These are phyloP conservation scores for Drosophila cognata DNA, from an alignment of 2,888 invertebrate genomes.

Conservation along the genomic window DNA sequence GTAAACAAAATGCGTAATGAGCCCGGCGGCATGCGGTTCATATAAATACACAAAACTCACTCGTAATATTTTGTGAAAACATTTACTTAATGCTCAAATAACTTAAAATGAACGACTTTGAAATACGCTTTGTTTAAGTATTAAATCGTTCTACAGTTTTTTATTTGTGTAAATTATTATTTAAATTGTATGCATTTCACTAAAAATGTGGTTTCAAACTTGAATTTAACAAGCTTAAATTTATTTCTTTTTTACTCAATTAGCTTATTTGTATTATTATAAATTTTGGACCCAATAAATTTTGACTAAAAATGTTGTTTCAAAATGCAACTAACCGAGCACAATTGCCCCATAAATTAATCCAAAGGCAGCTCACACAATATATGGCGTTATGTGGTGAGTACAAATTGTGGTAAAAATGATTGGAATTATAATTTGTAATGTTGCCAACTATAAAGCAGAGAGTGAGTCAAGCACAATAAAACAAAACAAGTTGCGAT, in stretches of 20 bases:
- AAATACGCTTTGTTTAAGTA: constrained; percentile 8
- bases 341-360: not conserved
- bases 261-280: not conserved
- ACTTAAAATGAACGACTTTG: not conserved
- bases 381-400: not conserved
- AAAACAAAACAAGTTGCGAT: not conserved
- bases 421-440: constrained; percentile 7
- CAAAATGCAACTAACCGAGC: not conserved
- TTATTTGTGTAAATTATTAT: not conserved
- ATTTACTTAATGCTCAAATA: constrained; percentile 1
- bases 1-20: constrained; percentile 50
- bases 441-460: not conserved
- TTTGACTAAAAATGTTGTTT: not conserved
- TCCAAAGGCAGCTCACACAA: not conserved
- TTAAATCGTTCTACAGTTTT: not conserved
- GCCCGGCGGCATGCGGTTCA: constrained; percentile 34
- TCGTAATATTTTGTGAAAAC: constrained; percentile 39
- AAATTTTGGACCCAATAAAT: not conserved
- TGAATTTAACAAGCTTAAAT: not conserved
- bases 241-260: constrained; percentile 13
- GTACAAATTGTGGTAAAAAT: constrained; percentile 8
- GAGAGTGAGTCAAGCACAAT: not conserved
- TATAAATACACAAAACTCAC: constrained; percentile 13
- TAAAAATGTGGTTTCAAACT: not conserved
- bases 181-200: no score